Conservation (phyloP, 2,888 invertebrate genomes). For the Empis livida region DNA sequence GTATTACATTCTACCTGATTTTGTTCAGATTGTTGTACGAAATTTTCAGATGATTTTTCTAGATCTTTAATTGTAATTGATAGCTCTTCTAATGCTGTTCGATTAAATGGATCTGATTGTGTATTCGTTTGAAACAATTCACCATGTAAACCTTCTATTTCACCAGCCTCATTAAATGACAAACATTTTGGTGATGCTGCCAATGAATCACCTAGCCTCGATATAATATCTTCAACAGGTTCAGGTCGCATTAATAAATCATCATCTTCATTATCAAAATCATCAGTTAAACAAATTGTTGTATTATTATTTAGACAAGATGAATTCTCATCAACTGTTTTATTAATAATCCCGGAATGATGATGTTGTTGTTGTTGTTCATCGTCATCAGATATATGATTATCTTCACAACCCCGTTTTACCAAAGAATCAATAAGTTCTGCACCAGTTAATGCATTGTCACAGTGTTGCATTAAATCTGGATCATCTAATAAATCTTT, state of each 20-base stretch:
- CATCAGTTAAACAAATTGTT: conserved; percentile 26
- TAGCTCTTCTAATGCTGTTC: conserved; percentile 32
- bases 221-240: conserved; percentile 47
- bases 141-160: conserved; percentile 32
- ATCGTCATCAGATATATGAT: conserved; percentile 34
- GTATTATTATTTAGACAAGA: not conserved
- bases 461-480: conserved; percentile 30
- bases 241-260: conserved; percentile 38
- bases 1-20: conserved; percentile 7
- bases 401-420: conserved; percentile 48
- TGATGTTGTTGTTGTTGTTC: not conserved
- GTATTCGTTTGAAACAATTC: conserved; percentile 27
- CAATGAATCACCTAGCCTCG: conserved; percentile 48
- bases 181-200: conserved; percentile 32
- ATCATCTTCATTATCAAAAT: conserved; percentile 40
- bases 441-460: conserved; percentile 35
- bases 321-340: conserved; percentile 31
- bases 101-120: conserved; percentile 19
- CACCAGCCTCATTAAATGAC: conserved; percentile 34
- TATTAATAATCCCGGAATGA: conserved; percentile 7
- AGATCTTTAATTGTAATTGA: conserved; percentile 44
- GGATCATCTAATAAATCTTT: conserved; percentile 32
- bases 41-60: conserved; percentile 27
- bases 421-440: conserved; percentile 47
- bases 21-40: conserved; percentile 13